These are phyloP conservation scores for Orientallactaga bullata DNA, from an alignment of 2,113 vertebrate species.

Conservation along the genomic window DNA sequence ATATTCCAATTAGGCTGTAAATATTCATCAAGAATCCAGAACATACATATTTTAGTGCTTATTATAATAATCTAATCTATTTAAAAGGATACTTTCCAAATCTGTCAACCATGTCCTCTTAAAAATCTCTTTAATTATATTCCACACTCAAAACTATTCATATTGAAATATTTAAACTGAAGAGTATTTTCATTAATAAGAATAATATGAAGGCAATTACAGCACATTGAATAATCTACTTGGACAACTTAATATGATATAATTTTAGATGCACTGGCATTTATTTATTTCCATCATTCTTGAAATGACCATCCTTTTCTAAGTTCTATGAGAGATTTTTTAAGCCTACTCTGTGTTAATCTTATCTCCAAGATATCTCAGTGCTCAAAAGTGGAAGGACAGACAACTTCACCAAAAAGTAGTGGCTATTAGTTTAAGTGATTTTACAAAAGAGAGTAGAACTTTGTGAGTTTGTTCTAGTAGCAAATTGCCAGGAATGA, in stretches of 20 bases:
- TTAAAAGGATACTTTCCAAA: slow-evolving; percentile 50
- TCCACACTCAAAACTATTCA: slow-evolving; percentile 38
- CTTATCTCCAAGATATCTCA: not conserved
- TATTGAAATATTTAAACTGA: not conserved
- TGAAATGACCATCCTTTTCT: not conserved
- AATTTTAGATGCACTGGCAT: not conserved
- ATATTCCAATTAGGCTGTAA: not conserved
- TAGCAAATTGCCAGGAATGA: not conserved
- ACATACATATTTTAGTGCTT: not conserved
- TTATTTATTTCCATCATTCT: not conserved
- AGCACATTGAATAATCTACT: not conserved
- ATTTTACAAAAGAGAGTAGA: not conserved
- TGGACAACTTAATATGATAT: not conserved
- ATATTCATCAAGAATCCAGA: not conserved
- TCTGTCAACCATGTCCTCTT: not conserved
- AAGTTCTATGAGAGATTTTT: not conserved
- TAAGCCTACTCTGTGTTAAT: not conserved
- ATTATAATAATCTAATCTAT: not conserved
- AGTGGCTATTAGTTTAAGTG: not conserved
- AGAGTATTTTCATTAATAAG: slow-evolving; percentile 36
- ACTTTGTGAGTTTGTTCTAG: not conserved
- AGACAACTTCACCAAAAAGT: not conserved
- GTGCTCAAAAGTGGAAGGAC: not conserved
- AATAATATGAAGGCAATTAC: not conserved
- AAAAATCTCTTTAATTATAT: slow-evolving; percentile 45